phyloP scores from a whole-genome alignment of 2,113 vertebrate genomes.

The Cephalopterus ornatus region DNA sequence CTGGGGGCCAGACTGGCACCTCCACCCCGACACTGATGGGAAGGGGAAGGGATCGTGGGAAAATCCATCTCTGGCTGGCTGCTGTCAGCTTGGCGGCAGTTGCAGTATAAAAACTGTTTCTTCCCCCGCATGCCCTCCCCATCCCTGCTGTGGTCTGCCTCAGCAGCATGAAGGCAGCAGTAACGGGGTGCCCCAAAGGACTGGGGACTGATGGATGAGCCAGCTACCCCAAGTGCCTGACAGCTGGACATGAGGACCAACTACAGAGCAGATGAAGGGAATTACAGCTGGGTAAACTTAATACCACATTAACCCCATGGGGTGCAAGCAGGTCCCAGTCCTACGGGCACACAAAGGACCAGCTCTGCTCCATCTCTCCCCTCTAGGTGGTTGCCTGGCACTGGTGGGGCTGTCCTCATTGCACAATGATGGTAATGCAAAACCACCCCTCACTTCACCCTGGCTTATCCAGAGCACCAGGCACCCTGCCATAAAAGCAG shows the following conservation, averaged over 20 bases:
- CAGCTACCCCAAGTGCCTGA: neutral
- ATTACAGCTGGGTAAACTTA: neutral
- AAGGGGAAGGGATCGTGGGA: neutral
- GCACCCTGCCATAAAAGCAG: neutral
- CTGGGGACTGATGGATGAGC: neutral
- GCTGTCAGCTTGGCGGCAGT: neutral
- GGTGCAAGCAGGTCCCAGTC: accelerated
- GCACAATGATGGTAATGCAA: neutral
- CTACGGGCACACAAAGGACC: neutral
- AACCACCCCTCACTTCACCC: neutral
- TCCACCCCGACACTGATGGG: neutral
- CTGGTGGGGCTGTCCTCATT: neutral
- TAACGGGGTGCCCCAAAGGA: accelerated
- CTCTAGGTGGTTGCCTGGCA: neutral
- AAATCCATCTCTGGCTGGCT: neutral
- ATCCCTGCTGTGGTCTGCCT: neutral
- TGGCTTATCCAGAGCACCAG: neutral
- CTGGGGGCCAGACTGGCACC: neutral
- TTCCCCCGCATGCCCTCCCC: neutral
- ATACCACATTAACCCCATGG: accelerated
- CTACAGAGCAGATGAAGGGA: neutral
- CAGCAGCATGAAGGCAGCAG: neutral
- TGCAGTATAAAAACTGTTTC: neutral
- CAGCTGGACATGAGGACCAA: neutral
- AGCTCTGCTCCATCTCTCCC: neutral